phyloP scores from a whole-genome alignment of 2,888 invertebrate genomes.

The Venustoraphidia nigricollis region DNA sequence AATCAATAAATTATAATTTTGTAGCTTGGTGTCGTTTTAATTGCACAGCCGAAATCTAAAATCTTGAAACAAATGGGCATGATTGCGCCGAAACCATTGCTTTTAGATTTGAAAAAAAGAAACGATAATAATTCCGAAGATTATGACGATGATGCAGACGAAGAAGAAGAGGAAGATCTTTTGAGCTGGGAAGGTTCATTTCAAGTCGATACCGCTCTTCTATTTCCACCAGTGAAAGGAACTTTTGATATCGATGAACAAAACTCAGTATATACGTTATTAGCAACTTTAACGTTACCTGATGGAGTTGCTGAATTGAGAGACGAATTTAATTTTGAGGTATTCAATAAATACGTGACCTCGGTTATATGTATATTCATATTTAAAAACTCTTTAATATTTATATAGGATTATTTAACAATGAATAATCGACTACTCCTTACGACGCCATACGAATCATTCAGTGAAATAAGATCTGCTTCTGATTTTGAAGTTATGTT shows the following conservation, averaged over 20 bases:
- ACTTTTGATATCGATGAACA: slow-evolving; percentile 37
- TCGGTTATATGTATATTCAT: not conserved
- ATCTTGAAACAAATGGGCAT: slow-evolving; percentile 25
- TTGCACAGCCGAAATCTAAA: slow-evolving; percentile 24
- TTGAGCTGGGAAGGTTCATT: slow-evolving; percentile 37
- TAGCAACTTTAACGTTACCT: slow-evolving; percentile 34
- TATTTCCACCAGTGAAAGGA: slow-evolving; percentile 39
- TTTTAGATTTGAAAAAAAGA: slow-evolving; percentile 14
- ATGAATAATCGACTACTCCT: slow-evolving; percentile 40
- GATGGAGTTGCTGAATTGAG: slow-evolving; percentile 36
- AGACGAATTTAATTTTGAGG: slow-evolving; percentile 32
- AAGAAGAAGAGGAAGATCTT: slow-evolving; percentile 28
- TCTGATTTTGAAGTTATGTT: slow-evolving; percentile 32
- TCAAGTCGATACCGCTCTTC: slow-evolving; percentile 35
- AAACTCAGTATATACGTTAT: slow-evolving; percentile 27
- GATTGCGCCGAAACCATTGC: slow-evolving; percentile 15
- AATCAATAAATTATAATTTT: slow-evolving; percentile 11
- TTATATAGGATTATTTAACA: slow-evolving; percentile 27
- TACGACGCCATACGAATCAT: slow-evolving; percentile 34
- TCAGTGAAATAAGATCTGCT: slow-evolving; percentile 32
- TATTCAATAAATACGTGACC: not conserved
- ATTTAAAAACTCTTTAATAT: not conserved
- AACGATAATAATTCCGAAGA: slow-evolving; percentile 12
- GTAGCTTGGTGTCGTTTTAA: slow-evolving; percentile 27
- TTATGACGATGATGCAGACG: slow-evolving; percentile 23